Percentiles rank a stretch among this genome's conserved stretches.
These are phyloP conservation scores for Tortricodes alternella DNA, from an alignment of 2,888 invertebrate species.

Conservation along the genomic window DNA sequence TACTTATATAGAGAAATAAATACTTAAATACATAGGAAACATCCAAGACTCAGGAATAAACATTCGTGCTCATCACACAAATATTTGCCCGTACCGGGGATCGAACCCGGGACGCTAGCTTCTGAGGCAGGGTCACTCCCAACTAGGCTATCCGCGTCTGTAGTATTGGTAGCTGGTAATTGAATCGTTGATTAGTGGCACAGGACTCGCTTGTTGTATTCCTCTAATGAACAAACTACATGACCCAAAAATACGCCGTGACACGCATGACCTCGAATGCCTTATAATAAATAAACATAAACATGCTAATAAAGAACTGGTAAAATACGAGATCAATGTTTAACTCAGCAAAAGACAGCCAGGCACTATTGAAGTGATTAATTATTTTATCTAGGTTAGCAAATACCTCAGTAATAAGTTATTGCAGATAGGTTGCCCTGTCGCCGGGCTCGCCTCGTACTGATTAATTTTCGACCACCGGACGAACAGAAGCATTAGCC, in stretches of 20 bases:
- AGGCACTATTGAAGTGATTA: neutral
- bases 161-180: slow-evolving; percentile 40
- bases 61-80: too few species aligned
- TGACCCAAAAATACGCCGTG: neutral
- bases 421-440: slow-evolving; percentile 48
- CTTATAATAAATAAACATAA: too few species aligned
- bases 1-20: too few species aligned
- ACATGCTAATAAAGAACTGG: too few species aligned
- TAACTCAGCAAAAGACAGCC: too few species aligned
- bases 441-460: slow-evolving; percentile 39
- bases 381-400: slow-evolving; percentile 10
- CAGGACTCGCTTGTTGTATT: slow-evolving; percentile 5
- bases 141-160: slow-evolving; percentile 28
- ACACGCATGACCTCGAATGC: neutral
- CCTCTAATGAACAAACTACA: slow-evolving; percentile 7
- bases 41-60: too few species aligned
- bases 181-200: slow-evolving; percentile 41
- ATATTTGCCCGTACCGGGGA: too few species aligned
- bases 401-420: slow-evolving; percentile 20
- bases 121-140: too few species aligned
- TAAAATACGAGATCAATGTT: too few species aligned
- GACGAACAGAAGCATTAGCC: slow-evolving; percentile 75
- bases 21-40: too few species aligned
- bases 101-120: too few species aligned
- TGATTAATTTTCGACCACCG: slow-evolving; percentile 74